phyloP scores from a whole-genome alignment of 2,797 vertebrate genomes.

The Tokudaia muenninki region DNA sequence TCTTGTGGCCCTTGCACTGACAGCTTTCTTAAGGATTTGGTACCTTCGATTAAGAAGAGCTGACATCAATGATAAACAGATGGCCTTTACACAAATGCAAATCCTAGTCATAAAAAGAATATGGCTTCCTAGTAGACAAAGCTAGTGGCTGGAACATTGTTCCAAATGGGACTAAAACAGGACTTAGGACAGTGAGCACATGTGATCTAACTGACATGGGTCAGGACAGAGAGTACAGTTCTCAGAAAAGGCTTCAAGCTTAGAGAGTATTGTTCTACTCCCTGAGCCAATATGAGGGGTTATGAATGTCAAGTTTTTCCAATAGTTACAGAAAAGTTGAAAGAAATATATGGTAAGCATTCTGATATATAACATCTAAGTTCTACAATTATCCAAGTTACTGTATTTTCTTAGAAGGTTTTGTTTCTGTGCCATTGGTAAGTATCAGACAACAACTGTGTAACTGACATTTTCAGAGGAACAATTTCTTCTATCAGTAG shows the following conservation, averaged over 20 bases:
- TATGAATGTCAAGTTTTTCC: not conserved
- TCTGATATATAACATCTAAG: constrained; percentile 31
- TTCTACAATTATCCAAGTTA: constrained; percentile 42
- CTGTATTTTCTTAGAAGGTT: constrained; percentile 59
- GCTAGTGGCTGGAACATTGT: not conserved
- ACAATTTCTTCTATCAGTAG: not conserved
- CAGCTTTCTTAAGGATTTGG: constrained; percentile 61
- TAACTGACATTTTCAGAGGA: constrained; percentile 41
- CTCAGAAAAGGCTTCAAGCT: not conserved
- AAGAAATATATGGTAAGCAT: constrained; percentile 4
- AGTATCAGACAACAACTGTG: constrained; percentile 51
- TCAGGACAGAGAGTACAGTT: not conserved
- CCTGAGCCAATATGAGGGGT: not conserved
- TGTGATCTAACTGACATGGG: not conserved
- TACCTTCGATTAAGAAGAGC: constrained; percentile 52
- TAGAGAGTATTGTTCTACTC: constrained; percentile 2
- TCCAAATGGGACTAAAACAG: not conserved
- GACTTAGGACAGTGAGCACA: not conserved
- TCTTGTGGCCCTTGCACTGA: constrained; percentile 54
- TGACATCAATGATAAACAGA: constrained; percentile 22
- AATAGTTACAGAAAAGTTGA: not conserved
- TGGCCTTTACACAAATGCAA: constrained; percentile 48
- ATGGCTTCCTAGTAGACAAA: not conserved
- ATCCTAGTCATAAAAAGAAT: constrained; percentile 3
- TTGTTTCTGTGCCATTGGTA: constrained; percentile 65